Evolutionary conservation across 2,113 vertebrate species (phyloP), one percentile per base, ranked within the genome.

Genomic region (Noturus placidus): DNA sequence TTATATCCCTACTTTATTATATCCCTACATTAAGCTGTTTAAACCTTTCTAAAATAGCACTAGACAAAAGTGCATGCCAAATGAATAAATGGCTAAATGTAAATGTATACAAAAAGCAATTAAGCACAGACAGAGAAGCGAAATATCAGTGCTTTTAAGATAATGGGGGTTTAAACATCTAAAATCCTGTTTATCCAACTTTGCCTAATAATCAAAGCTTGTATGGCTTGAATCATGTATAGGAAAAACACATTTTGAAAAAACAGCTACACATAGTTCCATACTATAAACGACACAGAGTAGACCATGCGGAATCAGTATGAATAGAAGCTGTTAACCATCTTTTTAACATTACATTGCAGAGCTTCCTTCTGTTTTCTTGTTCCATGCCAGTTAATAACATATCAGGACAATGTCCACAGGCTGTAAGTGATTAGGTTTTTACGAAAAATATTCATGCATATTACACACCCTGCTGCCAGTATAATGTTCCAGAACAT

Each of bases 391-490:
- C 52, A 69, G 22, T 46, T 81, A 82, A 61, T 76, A 76, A 76
- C 35, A 20, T 50, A 81, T 74, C 11, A 61, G 54, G 11, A 67
- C 59, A 81, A 42, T 4, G 8, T 81, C 65, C 38, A 76, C n/a
- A 52, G 79, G 69, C 70, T 56, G 13, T 72, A 72, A 67, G 20
- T 59, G 25, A 74, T 82, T 61, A 35, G 42, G 35, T 59, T 81
- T 87, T 50, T 57, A 61, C 0, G 20, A 63, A 61, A 87, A 54
- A 35, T 33, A 56, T 33, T 35, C 50, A 52, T 42, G 57, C 15
- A 83, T 54, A 83, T 84, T 84, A 74, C 27, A 74, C 77, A 87
- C 57, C 25, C 10, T 30, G 38, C 50, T n/a, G 57, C 10, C n/a
- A 38, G 56, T 19, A 33, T 50, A 52, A 63, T 35, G 14, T 80